These are phyloP conservation scores for Podargus strigoides DNA, from an alignment of 2,797 vertebrate species.

Conservation along the genomic window DNA sequence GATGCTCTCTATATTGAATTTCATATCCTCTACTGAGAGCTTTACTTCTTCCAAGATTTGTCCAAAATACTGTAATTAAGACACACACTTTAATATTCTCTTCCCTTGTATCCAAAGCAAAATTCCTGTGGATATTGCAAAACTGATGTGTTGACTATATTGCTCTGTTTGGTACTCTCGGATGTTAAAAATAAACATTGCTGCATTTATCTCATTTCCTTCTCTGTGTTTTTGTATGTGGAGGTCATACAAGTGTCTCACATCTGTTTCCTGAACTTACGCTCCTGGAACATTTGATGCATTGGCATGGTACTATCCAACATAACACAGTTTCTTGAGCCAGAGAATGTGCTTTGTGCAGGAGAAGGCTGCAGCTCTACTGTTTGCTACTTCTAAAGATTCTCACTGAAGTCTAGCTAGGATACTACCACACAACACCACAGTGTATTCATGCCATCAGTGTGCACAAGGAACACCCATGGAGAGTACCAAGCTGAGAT, in stretches of 20 bases:
- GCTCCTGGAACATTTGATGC: neutral
- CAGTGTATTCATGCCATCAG: no score
- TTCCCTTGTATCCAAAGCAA: neutral
- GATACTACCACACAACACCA: neutral
- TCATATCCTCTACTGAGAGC: neutral
- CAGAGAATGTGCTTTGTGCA: neutral
- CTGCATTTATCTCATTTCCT: neutral
- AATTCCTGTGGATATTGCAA: neutral
- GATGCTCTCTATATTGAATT: neutral
- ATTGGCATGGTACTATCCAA: neutral
- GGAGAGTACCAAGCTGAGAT: neutral
- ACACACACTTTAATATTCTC: neutral
- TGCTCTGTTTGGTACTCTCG: neutral
- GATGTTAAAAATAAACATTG: neutral
- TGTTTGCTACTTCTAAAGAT: neutral
- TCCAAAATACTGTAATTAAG: neutral
- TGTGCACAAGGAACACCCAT: neutral
- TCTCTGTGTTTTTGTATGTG: neutral
- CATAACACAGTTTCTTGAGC: neutral
- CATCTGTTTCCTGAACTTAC: neutral
- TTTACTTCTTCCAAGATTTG: neutral
- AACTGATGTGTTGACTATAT: neutral
- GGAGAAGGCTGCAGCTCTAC: neutral
- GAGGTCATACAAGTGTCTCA: fast-evolving
- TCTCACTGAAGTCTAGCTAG: neutral